Percentiles rank a stretch among this genome's conserved stretches.
Conservation (phyloP, 2,797 vertebrate species). For the Yasuhikotakia modesta region DNA sequence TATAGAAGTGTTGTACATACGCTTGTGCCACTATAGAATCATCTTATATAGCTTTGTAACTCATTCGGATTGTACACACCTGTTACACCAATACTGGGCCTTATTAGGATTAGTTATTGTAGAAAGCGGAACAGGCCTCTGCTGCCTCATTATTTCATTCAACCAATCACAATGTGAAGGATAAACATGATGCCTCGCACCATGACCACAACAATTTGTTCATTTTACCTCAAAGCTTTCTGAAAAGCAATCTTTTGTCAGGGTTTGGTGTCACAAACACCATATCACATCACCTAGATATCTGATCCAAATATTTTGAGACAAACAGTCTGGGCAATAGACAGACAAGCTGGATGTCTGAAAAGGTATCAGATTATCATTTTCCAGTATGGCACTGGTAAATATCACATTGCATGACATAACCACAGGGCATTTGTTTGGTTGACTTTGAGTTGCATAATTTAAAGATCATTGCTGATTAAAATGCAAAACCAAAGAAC, state of each 20-base stretch:
- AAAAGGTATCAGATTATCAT: slow-evolving; percentile 6
- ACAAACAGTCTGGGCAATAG: slow-evolving; percentile 23
- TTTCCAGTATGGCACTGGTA: slow-evolving; percentile 34
- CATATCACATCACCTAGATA: slow-evolving; percentile 45
- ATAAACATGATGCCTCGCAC: slow-evolving; percentile 21
- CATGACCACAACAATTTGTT: slow-evolving; percentile 19
- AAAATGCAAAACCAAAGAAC: slow-evolving; percentile 1
- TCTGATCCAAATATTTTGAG: slow-evolving; percentile 34
- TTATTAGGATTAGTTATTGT: not conserved
- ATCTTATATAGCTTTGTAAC: not conserved
- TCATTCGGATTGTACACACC: too few relatives aligned
- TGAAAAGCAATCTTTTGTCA: slow-evolving; percentile 17
- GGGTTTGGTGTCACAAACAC: slow-evolving; percentile 43
- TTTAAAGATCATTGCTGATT: not conserved
- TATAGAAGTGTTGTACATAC: not conserved
- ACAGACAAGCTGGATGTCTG: slow-evolving; percentile 14
- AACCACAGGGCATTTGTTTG: not conserved
- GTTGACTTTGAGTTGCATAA: slow-evolving; percentile 8
- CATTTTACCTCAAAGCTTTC: slow-evolving; percentile 34
- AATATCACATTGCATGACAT: slow-evolving; percentile 17
- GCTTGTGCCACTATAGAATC: not conserved
- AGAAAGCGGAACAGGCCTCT: too few relatives aligned
- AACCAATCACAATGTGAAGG: slow-evolving; percentile 8
- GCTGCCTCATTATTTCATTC: not conserved
- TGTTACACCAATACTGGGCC: not conserved